phyloP scores from a whole-genome alignment of 2,113 vertebrate genomes.

The Condylura cristata region DNA sequence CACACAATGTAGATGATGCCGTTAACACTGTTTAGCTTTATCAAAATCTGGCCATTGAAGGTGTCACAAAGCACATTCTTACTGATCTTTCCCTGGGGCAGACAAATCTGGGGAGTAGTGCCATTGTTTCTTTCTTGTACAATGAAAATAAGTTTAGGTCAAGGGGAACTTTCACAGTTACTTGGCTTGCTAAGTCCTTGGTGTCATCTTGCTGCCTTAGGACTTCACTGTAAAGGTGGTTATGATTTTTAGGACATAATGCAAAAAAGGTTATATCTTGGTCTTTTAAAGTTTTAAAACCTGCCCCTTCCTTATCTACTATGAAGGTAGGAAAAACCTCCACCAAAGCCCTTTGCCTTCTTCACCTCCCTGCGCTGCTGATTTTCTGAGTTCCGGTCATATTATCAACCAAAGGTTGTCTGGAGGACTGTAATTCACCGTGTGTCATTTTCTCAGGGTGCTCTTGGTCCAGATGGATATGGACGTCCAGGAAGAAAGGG shows the following conservation, averaged over 20 bases:
- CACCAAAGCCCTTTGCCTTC: neutral
- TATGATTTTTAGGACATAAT: neutral
- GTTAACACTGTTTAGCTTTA: neutral
- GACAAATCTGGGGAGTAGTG: neutral
- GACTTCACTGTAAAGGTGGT: neutral
- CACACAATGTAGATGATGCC: neutral
- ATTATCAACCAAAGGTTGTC: neutral
- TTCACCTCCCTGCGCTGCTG: neutral
- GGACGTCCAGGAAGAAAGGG: constrained; percentile 86
- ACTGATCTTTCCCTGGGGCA: neutral
- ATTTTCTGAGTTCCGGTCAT: neutral
- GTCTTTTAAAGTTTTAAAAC: neutral
- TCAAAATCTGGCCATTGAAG: neutral
- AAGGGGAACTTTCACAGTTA: neutral
- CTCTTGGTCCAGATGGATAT: constrained; percentile 83
- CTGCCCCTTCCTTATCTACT: neutral
- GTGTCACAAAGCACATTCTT: neutral
- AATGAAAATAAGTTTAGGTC: neutral
- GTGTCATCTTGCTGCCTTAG: neutral
- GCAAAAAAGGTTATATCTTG: neutral
- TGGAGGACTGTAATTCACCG: neutral
- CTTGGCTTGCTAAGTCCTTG: neutral
- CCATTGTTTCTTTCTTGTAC: neutral
- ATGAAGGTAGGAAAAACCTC: neutral
- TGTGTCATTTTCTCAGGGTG: constrained; percentile 74